These are phyloP conservation scores for Acestrorhynchus altus DNA, from an alignment of 2,797 vertebrate species.

Conservation along the genomic window DNA sequence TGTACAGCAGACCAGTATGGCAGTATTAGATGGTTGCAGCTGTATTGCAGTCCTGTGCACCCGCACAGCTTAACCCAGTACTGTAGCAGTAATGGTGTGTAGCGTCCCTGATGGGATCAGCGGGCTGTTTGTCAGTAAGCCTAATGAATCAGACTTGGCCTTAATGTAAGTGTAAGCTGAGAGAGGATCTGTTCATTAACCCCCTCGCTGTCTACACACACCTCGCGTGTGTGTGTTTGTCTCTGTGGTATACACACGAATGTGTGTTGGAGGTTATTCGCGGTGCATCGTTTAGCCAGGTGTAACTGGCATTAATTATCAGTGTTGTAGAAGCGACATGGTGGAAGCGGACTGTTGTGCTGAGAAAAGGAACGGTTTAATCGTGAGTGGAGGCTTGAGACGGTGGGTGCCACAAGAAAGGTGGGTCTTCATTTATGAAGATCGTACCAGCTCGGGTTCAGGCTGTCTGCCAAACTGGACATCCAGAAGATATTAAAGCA, in stretches of 20 bases:
- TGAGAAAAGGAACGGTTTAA: neutral
- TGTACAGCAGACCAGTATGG: no score
- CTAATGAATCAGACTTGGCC: slow-evolving; percentile 8
- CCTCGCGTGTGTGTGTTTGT: neutral
- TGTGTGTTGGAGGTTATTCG: neutral
- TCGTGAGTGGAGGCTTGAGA: neutral
- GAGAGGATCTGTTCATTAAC: slow-evolving; percentile 17
- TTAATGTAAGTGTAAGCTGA: neutral
- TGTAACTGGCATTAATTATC: neutral
- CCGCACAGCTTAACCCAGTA: neutral
- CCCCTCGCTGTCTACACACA: neutral
- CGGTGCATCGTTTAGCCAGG: neutral
- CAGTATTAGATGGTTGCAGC: no score
- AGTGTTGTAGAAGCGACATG: no score
- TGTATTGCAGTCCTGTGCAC: no score
- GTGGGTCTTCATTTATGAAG: no score
- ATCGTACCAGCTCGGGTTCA: neutral
- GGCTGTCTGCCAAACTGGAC: no score
- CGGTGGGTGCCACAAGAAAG: no score
- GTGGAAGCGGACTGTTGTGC: no score
- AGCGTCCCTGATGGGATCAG: slow-evolving; percentile 11
- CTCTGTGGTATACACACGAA: no score
- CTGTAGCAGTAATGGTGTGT: slow-evolving; percentile 3
- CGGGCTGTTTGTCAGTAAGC: slow-evolving; percentile 11
- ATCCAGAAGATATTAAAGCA: no score